Conservation (phyloP, 2,888 invertebrate genomes). For the Conus canariensis region DNA sequence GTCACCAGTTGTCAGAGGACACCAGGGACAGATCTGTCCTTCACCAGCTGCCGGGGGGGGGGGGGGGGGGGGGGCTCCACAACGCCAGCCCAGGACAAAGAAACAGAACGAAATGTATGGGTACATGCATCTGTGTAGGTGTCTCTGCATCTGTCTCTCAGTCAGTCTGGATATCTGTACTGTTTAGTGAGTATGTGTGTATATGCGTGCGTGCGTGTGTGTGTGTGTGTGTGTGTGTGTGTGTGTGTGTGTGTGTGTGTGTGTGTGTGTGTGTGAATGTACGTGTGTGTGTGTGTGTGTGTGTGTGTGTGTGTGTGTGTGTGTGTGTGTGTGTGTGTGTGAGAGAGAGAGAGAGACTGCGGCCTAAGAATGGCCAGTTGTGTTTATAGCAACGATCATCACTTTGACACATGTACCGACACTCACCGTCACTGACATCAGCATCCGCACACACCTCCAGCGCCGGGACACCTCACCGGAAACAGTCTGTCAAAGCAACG, state of each 20-base stretch:
- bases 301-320: conserved; percentile 10
- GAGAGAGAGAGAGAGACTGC: not conserved
- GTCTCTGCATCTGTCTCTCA: not conserved
- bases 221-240: not conserved
- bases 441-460: not conserved
- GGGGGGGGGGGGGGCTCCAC: too few species aligned
- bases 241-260: not conserved
- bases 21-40: too few species aligned
- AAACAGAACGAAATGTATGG: too few species aligned
- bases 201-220: not conserved
- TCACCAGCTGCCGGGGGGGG: too few species aligned
- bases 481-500: not conserved
- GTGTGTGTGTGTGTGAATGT: not conserved
- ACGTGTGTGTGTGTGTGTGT: not conserved
- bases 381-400: not conserved
- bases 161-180: too few species aligned
- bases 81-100: too few species aligned
- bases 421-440: not conserved
- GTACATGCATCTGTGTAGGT: not conserved
- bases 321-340: not conserved
- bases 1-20: too few species aligned
- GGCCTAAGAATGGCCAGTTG: not conserved
- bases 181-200: too few species aligned
- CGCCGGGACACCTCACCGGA: not conserved
- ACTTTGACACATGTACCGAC: not conserved